Evolutionary conservation across 2,797 vertebrate genomes (phyloP), one percentile per base, ranked within the genome.

Genomic region (Catamblyrhynchus diadema): DNA sequence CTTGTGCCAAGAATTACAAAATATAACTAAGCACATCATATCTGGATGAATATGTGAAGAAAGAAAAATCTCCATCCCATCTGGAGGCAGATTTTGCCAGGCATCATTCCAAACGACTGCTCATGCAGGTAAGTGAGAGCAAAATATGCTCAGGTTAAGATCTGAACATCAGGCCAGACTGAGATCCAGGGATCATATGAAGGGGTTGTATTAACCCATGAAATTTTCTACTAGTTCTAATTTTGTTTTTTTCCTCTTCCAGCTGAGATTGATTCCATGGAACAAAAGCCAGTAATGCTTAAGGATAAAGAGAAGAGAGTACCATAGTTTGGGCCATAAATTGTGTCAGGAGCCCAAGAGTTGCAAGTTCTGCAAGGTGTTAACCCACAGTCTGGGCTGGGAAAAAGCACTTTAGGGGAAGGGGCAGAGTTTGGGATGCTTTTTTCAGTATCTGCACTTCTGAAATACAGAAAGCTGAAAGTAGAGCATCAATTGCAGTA

Each of bases 381-480:
- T 51, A 85, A 60, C 48, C 62, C 73, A 64, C 3, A 5, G 12
- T 47, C 65, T 32, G 2, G n/a, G 28, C 50, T 37, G 60, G 32
- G 30, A 93, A 33, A 10, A 44, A 84, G 8, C 18, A 30, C 4
- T 83, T 45, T 11, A 53, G 37, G 42, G 37, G 14, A 84, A 54
- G 23, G 59, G n/a, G 6, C 33, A 64, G 27, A 57, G 8, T 23
- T 32, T 48, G 41, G 20, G 5, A 0, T 24, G n/a, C 18, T 12
- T 41, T 47, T 45, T n/a, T 39, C 39, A 66, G 1, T 56, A 87
- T 15, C 42, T 59, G 11, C 47, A 41, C 35, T 44, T 62, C 57
- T 77, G 44, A 88, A 94, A 45, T 24, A 50, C 80, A 88, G n/a
- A 39, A 95, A 93, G 59, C 65, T 65, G 80, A 59, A 93, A 96